A percentile compares a stretch with the other conserved stretches of the same genome.
These are phyloP conservation scores for Naja naja DNA, from an alignment of 2,113 vertebrate species.

Conservation along the genomic window DNA sequence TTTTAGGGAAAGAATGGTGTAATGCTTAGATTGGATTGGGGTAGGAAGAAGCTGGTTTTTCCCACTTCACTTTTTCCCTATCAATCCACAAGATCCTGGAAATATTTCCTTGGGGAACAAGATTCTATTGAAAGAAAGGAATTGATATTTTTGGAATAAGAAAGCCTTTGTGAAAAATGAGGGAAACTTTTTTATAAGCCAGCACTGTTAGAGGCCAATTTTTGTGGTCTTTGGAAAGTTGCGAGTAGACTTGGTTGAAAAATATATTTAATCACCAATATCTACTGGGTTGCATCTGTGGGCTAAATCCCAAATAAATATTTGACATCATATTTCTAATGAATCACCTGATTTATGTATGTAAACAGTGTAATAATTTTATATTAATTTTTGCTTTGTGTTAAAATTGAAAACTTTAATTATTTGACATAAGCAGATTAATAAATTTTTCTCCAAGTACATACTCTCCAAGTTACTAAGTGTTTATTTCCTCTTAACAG, in stretches of 20 bases:
- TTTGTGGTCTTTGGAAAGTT: not conserved
- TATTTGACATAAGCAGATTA: not conserved
- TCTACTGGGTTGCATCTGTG: not conserved
- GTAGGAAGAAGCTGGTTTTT: not conserved
- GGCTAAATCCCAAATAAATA: not conserved
- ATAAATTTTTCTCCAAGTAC: conserved; percentile 7
- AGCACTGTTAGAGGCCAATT: not conserved
- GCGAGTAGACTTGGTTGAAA: not conserved
- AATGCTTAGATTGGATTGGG: not conserved
- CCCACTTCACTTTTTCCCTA: not conserved
- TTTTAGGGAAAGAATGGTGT: not conserved
- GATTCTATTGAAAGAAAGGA: not conserved
- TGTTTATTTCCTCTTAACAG: conserved; percentile 17
- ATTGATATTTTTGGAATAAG: not conserved
- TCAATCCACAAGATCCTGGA: not conserved
- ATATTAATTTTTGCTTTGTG: not conserved
- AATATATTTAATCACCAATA: not conserved
- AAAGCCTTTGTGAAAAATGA: not conserved
- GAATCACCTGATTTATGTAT: not conserved
- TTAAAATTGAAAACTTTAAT: not conserved
- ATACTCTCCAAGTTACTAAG: not conserved
- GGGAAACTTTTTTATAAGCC: not conserved
- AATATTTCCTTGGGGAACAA: not conserved
- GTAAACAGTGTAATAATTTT: not conserved
- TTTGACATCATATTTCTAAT: rapidly evolving